Conservation (phyloP, 2,797 vertebrate genomes). For the Crypturellus tataupa region DNA sequence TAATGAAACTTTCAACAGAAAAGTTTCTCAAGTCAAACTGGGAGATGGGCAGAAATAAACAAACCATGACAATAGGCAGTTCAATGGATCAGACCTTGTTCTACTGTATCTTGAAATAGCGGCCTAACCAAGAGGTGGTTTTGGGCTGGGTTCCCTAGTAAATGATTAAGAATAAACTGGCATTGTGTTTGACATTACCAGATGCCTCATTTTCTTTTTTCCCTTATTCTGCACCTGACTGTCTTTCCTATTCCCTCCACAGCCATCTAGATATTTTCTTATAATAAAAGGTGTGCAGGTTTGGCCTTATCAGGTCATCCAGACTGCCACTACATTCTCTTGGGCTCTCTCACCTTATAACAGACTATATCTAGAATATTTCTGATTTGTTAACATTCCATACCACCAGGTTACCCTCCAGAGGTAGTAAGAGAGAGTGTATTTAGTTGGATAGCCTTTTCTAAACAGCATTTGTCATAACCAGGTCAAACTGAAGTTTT, state of each 20-base stretch:
- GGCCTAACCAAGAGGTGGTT: background rate
- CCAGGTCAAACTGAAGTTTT: background rate
- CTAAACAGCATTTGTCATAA: background rate
- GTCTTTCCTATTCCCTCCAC: background rate
- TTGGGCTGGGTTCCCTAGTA: background rate
- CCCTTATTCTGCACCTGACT: background rate
- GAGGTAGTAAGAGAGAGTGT: background rate
- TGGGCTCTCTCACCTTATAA: background rate
- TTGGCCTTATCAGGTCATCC: background rate
- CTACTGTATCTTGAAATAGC: background rate
- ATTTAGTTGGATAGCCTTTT: background rate
- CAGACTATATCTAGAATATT: background rate
- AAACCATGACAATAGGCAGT: background rate
- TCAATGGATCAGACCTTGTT: background rate
- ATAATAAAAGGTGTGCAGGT: background rate
- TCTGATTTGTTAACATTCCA: background rate
- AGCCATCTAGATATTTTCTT: accelerated
- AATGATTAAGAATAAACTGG: background rate
- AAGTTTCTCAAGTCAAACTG: background rate
- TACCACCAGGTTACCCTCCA: background rate
- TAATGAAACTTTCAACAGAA: background rate
- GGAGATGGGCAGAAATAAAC: background rate
- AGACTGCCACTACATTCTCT: background rate
- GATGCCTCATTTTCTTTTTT: background rate
- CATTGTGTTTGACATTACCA: background rate